Percentiles rank a stretch among this genome's conserved stretches.
Conservation (phyloP, 2,113 vertebrate species). For the Ictalurus furcatus region DNA sequence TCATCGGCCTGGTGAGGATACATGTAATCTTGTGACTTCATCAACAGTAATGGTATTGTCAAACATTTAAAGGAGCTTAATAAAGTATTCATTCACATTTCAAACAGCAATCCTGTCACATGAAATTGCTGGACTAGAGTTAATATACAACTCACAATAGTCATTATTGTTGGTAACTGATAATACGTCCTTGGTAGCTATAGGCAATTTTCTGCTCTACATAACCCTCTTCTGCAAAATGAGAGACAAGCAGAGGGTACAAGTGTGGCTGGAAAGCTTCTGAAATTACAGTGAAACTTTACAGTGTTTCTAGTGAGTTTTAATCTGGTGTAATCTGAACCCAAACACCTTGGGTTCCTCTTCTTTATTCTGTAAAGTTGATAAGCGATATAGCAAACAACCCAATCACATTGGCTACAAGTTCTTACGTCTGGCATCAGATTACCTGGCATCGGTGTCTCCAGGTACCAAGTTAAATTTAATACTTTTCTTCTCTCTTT, state of each 20-base stretch:
- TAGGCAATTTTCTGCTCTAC: background rate
- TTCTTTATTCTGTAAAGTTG: background rate
- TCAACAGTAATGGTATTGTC: too few relatives aligned
- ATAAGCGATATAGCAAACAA: background rate
- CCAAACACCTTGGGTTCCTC: background rate
- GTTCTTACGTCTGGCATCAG: background rate
- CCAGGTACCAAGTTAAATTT: background rate
- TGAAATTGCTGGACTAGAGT: background rate
- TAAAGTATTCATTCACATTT: conserved; percentile 3
- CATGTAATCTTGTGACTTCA: background rate
- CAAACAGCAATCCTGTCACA: background rate
- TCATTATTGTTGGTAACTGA: background rate
- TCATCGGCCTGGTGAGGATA: background rate
- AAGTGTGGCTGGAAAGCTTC: background rate
- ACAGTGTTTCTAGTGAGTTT: background rate
- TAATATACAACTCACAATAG: background rate
- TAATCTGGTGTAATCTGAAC: background rate
- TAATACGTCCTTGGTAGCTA: background rate
- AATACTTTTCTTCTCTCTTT: background rate
- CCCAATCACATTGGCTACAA: too few relatives aligned
- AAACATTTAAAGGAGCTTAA: background rate
- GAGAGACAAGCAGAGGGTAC: background rate
- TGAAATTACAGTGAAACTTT: background rate
- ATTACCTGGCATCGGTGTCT: background rate
- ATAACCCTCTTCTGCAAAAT: background rate